Evolutionary conservation across 2,888 invertebrate genomes (phyloP), one percentile per base, ranked within the genome.

Genomic region (Rapana venosa): DNA sequence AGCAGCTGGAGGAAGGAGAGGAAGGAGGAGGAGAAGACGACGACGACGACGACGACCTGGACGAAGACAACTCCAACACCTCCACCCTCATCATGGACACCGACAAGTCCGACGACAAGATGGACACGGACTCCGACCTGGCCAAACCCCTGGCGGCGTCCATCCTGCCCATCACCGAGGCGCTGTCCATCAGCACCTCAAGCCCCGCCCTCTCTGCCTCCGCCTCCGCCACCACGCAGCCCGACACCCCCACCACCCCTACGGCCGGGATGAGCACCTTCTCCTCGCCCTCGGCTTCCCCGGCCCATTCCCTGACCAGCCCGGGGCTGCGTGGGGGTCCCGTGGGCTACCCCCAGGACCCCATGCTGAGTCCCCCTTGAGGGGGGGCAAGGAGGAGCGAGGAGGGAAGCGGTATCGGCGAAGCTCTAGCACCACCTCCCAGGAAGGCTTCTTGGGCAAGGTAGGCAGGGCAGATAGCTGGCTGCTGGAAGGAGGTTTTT

Each of bases 361-460:
- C 61, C 83, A 87, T 58, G 91, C 91, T 32, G 88, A 92, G 32
- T 88, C 91, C 89, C 90, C 90, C 91, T 90, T 90, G 8, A 77
- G 90, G 35, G 90, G 86, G 13, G 91, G 90, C 70, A 66, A 88
- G 26, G 92, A 92, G 66, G 91, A 92, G 56, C 91, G 92, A 56
- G 89, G 90, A 11, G 91, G 86, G 79, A 92, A 92, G 87, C 91
- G 93, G 87, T 92, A 92, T 56, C 88, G 92, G 30, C 87, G 93
- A 32, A 92, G 91, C 86, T 92, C 92, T 90, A 92, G 93, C 70
- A 90, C 92, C 5, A 66, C 91, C 4, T 91, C 91, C 0, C 91
- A 91, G 47, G 81, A 90, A 5, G 58, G 87, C 20, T 91, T 88
- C 58, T 17, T 61, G 13, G 11, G 74, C 47, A 93, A 93, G 92